A percentile compares a stretch with the other conserved stretches of the same genome.
These are phyloP conservation scores for Hydroisotoma schaefferi DNA, from an alignment of 2,888 invertebrate genomes.

Conservation along the genomic window DNA sequence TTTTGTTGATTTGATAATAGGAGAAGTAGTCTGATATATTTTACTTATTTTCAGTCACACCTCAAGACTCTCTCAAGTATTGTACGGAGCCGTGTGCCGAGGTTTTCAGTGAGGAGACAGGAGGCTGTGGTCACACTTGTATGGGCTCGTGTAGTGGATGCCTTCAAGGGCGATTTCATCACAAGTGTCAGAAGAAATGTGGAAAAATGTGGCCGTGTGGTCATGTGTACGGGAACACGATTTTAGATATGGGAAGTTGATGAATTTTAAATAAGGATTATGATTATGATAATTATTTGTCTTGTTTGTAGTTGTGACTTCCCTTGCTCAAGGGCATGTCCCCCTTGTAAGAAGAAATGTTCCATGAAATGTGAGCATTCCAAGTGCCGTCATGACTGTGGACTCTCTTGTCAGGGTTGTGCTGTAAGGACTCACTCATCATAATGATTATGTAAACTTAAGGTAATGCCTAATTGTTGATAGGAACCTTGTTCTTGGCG, in stretches of 20 bases:
- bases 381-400: constrained; percentile 35
- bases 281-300: too few species aligned
- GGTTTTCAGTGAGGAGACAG: constrained; percentile 20
- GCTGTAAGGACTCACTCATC: constrained; percentile 15
- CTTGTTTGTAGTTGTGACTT: constrained; percentile 49
- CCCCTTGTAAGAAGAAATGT: constrained; percentile 49
- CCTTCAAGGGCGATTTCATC: constrained; percentile 62
- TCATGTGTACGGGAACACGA: too few species aligned
- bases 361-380: constrained; percentile 43
- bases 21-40: too few species aligned
- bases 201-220: not conserved
- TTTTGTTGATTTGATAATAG: too few species aligned
- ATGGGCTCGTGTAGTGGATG: constrained; percentile 59
- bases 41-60: too few species aligned
- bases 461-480: too few species aligned
- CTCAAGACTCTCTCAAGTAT: too few species aligned
- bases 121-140: constrained; percentile 38
- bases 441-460: too few species aligned
- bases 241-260: too few species aligned
- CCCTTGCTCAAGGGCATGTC: constrained; percentile 49
- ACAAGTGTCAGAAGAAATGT: constrained; percentile 7
- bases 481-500: constrained; percentile 36
- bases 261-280: too few species aligned
- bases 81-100: constrained; percentile 33
- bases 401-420: constrained; percentile 32